A percentile compares a stretch with the other conserved stretches of the same genome.
Conservation (phyloP, 2,888 invertebrate genomes). For the Andrena praecox region DNA sequence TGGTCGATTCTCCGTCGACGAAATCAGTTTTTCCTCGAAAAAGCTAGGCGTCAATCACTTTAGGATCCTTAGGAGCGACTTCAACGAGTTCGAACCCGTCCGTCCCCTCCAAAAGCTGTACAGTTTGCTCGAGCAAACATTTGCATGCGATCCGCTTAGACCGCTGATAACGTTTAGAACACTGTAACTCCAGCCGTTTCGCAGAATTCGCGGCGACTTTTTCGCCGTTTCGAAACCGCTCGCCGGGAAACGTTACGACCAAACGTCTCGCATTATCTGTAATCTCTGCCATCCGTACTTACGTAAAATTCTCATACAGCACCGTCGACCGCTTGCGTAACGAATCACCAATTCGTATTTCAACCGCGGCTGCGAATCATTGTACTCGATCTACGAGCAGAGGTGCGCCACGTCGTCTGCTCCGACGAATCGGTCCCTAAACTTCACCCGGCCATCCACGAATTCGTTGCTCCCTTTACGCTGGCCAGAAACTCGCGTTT, state of each 20-base stretch:
- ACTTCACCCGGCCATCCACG: background rate
- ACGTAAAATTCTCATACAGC: constrained; percentile 46
- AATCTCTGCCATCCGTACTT: constrained; percentile 22
- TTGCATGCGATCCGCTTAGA: background rate
- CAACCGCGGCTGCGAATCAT: background rate
- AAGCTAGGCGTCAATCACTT: too few relatives aligned
- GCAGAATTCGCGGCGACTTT: background rate
- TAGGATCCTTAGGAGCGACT: background rate
- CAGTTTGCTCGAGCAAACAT: too few relatives aligned
- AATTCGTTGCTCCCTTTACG: background rate
- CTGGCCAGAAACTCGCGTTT: background rate
- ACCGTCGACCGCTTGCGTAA: constrained; percentile 37
- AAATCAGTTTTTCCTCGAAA: too few relatives aligned
- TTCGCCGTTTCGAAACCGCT: background rate
- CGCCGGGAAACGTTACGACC: background rate
- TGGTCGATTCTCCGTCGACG: too few relatives aligned
- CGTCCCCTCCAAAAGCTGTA: too few relatives aligned
- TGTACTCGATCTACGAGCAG: background rate
- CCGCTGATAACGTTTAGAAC: background rate
- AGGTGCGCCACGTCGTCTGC: background rate
- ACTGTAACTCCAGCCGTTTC: background rate
- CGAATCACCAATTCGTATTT: constrained; percentile 25
- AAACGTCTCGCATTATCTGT: constrained; percentile 14
- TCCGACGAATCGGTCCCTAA: background rate
- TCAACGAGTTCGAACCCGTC: background rate